Base-by-base conservation (phyloP, 2,113 vertebrate genomes). In the Aplodontia rufa region DNA sequence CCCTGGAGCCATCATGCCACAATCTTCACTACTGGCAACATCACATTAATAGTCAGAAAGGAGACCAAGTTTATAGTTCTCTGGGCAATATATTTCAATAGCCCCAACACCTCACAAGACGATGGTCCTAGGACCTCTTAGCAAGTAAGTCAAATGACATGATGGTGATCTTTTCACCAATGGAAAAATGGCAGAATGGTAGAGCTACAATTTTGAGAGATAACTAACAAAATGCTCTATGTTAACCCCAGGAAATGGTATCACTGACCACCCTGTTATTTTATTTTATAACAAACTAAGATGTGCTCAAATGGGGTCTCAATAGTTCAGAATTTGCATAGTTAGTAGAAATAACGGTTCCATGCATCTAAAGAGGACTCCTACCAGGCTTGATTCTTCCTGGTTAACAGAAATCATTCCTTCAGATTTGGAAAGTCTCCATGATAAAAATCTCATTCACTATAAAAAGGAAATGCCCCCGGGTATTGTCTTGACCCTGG, bases 231-330 rank as follows among this genome's bases (percentile, higher is more conserved):
- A 58, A 78, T 51, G 45, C 4, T 96, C 49, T 37, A 53, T 40
- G 19, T 85, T 84, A 92, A 93, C 5, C 22, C 35, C 86, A 69
- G 69, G 24, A 89, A 86, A 82, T 60, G 3, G 28, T 78, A 87
- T 74, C 47, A 53, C 32, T 81, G 45, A 79, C 35, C 24, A 72
- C 16, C 7, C 5, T 90, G 47, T 74, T 79, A 79, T 49, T 86
- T 94, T 85, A 64, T 55, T 92, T 93, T 80, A 90, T 14, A 42
- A 66, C 17, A 94, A 93, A 84, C 83, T 93, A 75, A 20, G 2
- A 47, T 75, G 42, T 90, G 10, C 17, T 60, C 74, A 95, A 62
- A 68, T 4, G 4, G 20, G 17, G 10, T 90, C 66, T 88, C 81
- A 37, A 40, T 47, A 96, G 45, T 17, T 90, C 49, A 83, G 6